These are phyloP conservation scores for Thaumetopoea pityocampa DNA, from an alignment of 1,140 invertebrate genomes.

Conservation along the genomic window DNA sequence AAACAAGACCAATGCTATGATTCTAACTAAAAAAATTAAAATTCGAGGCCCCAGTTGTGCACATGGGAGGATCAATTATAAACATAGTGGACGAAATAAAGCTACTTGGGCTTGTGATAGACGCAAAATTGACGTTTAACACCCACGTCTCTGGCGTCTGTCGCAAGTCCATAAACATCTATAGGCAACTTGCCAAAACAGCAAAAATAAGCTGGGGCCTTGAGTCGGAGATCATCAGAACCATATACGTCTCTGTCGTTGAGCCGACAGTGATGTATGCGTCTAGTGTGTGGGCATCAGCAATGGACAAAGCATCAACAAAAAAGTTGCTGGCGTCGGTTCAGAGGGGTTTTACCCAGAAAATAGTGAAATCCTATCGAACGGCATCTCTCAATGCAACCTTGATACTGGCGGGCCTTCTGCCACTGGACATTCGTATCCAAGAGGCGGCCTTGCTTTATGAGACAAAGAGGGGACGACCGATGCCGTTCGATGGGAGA, in stretches of 20 bases:
- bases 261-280: not conserved
- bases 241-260: not conserved
- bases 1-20: too few relatives aligned
- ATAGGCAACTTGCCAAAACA: not conserved
- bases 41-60: too few relatives aligned
- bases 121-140: not conserved
- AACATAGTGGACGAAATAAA: too few relatives aligned
- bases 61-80: too few relatives aligned
- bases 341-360: not conserved
- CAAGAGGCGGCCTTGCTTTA: not conserved
- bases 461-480: not conserved
- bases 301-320: not conserved
- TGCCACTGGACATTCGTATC: not conserved
- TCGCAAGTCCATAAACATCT: too few relatives aligned
- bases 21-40: too few relatives aligned
- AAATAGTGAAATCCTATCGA: not conserved
- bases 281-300: not conserved
- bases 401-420: not conserved
- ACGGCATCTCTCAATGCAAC: not conserved
- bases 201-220: not conserved
- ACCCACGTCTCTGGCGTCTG: not conserved
- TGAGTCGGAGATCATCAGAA: conserved; percentile 1
- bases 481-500: not conserved
- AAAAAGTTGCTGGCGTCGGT: not conserved
- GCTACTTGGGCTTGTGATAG: too few relatives aligned